Base-by-base conservation (phyloP, 53 echinoderm and acorn worm genomes). In the Echinarachnius parma region DNA sequence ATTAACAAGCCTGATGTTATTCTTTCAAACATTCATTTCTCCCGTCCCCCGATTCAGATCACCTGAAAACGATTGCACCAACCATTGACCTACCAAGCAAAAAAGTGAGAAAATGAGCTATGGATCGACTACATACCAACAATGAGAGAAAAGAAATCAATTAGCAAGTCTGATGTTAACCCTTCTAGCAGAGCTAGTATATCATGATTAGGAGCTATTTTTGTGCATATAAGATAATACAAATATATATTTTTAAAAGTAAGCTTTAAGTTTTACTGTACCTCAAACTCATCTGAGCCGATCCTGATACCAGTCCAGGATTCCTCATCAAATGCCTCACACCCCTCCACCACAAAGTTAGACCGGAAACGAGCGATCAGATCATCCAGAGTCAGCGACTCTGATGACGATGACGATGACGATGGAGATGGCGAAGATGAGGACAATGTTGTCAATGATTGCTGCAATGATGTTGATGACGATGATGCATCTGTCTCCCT, bases 41-140 rank as follows among this genome's bases (percentile, higher is more conserved):
- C 80, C 98, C 5, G 88, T 83, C 22, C 72, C 77, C 48, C 86
- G 98, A 98, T 83, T 20, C 91, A 87, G 9, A 96, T 85, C 96
- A 96, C 88, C 74, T 89, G 91, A 60, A 91, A 96, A 30, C 96
- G 81, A 30, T 69, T 77, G 44, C 96, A 98, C n/a, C 62, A 53
- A 39, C 87, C 86, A 16, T 82, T 84, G 49, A 85, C 82, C 91
- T 91, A 46, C 0, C 49, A 50, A 64, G n/a, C n/a, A n/a, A n/a
- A n/a, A n/a, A n/a, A n/a, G n/a, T n/a, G n/a, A n/a, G n/a, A n/a
- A n/a, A n/a, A n/a, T n/a, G n/a, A n/a, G n/a, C n/a, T n/a, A n/a
- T n/a, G n/a, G n/a, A n/a, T n/a, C n/a, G n/a, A n/a, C n/a, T n/a
- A n/a, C n/a, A n/a, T n/a, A n/a, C n/a, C n/a, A n/a, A n/a, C n/a